A percentile compares a stretch with the other conserved stretches of the same genome.
These are phyloP conservation scores for Limnephilus lunatus DNA, from an alignment of 2,888 invertebrate genomes.

Conservation along the genomic window DNA sequence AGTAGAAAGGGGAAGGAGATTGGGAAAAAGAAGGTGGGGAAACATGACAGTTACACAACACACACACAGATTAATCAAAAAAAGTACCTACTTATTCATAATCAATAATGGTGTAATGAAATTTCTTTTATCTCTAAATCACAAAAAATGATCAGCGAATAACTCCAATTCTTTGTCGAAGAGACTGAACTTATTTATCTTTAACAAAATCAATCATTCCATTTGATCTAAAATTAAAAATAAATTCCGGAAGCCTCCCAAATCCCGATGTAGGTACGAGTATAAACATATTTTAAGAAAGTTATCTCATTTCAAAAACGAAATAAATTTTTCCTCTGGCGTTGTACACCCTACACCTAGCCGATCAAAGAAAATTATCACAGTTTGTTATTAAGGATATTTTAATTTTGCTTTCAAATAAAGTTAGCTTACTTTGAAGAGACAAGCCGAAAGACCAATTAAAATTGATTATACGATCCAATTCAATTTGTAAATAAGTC, in stretches of 20 bases:
- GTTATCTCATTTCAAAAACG: slow-evolving; percentile 24
- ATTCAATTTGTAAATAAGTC: background rate
- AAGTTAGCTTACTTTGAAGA: slow-evolving; percentile 3
- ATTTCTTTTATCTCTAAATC: background rate
- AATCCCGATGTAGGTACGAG: too few relatives aligned
- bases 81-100: background rate
- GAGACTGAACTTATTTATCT: background rate
- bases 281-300: background rate
- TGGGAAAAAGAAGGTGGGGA: too few relatives aligned
- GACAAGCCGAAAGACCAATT: slow-evolving; percentile 14
- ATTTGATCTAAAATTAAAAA: background rate
- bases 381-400: slow-evolving; percentile 19
- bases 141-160: background rate
- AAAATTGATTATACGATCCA: slow-evolving; percentile 19
- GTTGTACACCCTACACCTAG: background rate
- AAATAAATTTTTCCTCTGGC: background rate
- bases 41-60: too few relatives aligned
- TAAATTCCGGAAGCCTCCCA: background rate
- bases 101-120: background rate
- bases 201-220: background rate
- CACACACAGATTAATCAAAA: background rate
- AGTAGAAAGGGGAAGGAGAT: too few relatives aligned
- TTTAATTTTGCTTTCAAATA: slow-evolving; percentile 37
- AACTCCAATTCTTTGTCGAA: background rate
- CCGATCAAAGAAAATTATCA: slow-evolving; percentile 28